These are phyloP conservation scores for Coronaproctus castanopsis DNA, from an alignment of 2,888 invertebrate species.

Conservation along the genomic window DNA sequence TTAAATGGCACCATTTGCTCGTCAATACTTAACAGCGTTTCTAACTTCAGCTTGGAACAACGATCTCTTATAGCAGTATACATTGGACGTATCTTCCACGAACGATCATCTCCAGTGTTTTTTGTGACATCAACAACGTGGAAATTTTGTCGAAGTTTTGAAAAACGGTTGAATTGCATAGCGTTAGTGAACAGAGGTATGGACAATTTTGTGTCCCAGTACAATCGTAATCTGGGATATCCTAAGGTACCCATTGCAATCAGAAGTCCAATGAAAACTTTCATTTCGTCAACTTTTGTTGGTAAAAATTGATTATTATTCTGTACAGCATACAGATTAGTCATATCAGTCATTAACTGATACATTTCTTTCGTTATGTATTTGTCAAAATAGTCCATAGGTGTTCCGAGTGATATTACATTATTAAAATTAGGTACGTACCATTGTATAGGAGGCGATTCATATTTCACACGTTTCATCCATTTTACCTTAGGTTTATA, in stretches of 20 bases:
- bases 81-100: slow-evolving; percentile 19
- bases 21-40: slow-evolving; percentile 19
- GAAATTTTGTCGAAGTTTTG: slow-evolving; percentile 17
- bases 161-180: slow-evolving; percentile 19
- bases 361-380: slow-evolving; percentile 2
- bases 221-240: slow-evolving; percentile 18
- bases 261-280: slow-evolving; percentile 19
- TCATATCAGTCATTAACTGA: slow-evolving; percentile 4
- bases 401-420: background rate
- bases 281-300: slow-evolving; percentile 14
- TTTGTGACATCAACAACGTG: slow-evolving; percentile 17
- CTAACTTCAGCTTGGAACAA: slow-evolving; percentile 15
- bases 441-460: background rate
- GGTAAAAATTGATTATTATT: background rate
- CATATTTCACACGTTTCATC: background rate
- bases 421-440: background rate
- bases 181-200: slow-evolving; percentile 16
- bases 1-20: slow-evolving; percentile 24
- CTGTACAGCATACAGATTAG: slow-evolving; percentile 8
- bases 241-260: slow-evolving; percentile 19
- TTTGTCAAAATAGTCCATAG: background rate
- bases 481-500: background rate
- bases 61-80: slow-evolving; percentile 16
- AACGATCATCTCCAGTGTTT: slow-evolving; percentile 13
- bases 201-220: slow-evolving; percentile 17